Evolutionary conservation across 2,888 invertebrate species (phyloP), one percentile per base, ranked within the genome.

Genomic region (Lottia scabra): DNA sequence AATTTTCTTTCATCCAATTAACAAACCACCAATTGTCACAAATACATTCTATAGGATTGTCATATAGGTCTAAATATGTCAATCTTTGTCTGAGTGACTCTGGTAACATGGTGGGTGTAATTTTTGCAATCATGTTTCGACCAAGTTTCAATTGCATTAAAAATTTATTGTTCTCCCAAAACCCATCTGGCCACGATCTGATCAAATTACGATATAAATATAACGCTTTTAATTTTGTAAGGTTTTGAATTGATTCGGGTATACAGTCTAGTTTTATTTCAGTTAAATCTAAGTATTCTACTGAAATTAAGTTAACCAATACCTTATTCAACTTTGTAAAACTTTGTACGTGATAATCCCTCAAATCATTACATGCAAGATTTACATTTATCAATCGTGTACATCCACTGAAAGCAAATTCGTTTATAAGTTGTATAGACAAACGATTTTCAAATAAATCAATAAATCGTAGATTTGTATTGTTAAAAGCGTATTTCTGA

Each of bases 21-120:
- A 46, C 30, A 26, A 79, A 78, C 79, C 79, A 79, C 10, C 69
- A n/a, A 0, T 91, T 84, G 2, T 91, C 85, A 74, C 93, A 93
- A 67, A 92, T 92, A 80, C 94, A 94, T 0, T 92, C 88, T 26
- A 93, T 91, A 13, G 91, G 91, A 81, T 94, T 94, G 0, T 89
- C 90, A 0, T 91, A 90, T 0, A 94, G 67, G 0, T 90, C 91
- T 0, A 93, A 72, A 68, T 90, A 91, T 56, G 67, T 13, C 6
- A 77, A 64, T n/a, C 44, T 44, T 2, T 66, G 45, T 13, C 67
- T n/a, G 6, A 73, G 26, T 4, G 8, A 23, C 2, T 6, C 3
- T 10, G 68, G 63, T 56, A 68, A 63, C 23, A 63, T 63, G 8
- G 19, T 8, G 16, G 19, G 30, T 19, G 30, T 43, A 23, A 48